Base-by-base conservation (phyloP, 2,797 vertebrate species). In the Pseudochaenichthys georgianus region DNA sequence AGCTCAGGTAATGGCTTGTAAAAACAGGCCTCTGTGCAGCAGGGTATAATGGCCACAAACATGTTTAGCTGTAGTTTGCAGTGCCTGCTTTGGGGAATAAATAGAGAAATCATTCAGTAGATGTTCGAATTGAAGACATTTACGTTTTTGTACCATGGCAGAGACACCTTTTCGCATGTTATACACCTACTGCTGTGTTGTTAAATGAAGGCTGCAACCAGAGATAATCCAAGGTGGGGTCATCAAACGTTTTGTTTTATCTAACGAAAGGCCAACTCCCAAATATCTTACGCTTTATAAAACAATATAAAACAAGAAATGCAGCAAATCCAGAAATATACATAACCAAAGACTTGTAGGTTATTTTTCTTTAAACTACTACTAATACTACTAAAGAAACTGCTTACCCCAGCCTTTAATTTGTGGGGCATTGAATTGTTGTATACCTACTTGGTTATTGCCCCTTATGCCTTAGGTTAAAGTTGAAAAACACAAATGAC, bases 11-110 rank as follows among this genome's bases (percentile, higher is more conserved):
- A 75, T 17, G 8, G 41, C 78, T 21, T 70, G 70, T 70, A 65
- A 61, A 34, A 75, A 81, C 65, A 81, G 63, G 80, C 15, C 62
- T 42, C 38, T 6, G 42, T 52, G 61, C 46, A 55, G 58, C 38
- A 42, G 23, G 28, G 64, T 72, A 4, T 3, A 67, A 64, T 3
- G 53, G 67, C 38, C 23, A 46, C 45, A 61, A 13, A 58, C 57
- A 54, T n/a, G 23, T 31, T 48, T 1, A 2, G 23, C 11, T 47
- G 41, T 17, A 10, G 43, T 42, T 47, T 50, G 16, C n/a, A 21
- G 45, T 2, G 6, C 1, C 34, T 70, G 64, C 21, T 54, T 31
- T 19, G 10, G 47, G 41, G 41, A 41, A 21, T 21, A 46, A 23
- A 28, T 19, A 5, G 9, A 15, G 4, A 16, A 8, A 8, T 47